Conservation (phyloP, 2,797 vertebrate species). For the Heteromormyrus szaboi region DNA sequence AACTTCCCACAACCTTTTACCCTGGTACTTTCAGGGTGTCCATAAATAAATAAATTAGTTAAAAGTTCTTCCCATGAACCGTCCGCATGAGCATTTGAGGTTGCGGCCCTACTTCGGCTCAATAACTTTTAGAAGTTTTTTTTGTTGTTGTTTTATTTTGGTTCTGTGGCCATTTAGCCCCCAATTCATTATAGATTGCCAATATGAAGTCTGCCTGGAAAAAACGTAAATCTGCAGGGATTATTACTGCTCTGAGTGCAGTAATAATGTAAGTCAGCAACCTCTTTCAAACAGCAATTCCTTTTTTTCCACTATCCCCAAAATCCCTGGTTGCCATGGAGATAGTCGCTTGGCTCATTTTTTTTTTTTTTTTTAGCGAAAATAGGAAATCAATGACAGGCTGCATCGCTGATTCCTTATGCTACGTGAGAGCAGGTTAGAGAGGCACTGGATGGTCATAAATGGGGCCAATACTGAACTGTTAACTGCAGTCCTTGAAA, state of each 20-base stretch:
- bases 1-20: conserved; percentile 9
- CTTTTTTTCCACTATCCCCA: not conserved
- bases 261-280: not conserved
- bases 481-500: not conserved
- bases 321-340: conserved; percentile 17
- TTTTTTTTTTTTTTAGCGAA: not conserved
- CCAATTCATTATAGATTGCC: not conserved
- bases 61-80: not conserved
- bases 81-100: not conserved
- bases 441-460: not conserved
- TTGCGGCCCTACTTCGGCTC: not conserved
- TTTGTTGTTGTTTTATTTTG: not conserved
- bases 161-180: not conserved
- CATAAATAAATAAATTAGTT: not conserved
- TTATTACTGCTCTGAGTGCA: not conserved
- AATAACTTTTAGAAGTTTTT: not conserved
- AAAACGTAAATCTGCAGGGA: not conserved
- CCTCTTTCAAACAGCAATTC: not conserved
- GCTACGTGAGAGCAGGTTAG: not conserved
- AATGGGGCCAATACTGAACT: not conserved
- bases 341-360: conserved; percentile 15
- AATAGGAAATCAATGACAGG: conserved; percentile 14
- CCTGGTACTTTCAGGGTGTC: not conserved
- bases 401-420: not conserved
- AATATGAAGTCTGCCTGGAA: not conserved